phyloP scores from a whole-genome alignment of 1,140 invertebrate species.

The Drosophila pandora region DNA sequence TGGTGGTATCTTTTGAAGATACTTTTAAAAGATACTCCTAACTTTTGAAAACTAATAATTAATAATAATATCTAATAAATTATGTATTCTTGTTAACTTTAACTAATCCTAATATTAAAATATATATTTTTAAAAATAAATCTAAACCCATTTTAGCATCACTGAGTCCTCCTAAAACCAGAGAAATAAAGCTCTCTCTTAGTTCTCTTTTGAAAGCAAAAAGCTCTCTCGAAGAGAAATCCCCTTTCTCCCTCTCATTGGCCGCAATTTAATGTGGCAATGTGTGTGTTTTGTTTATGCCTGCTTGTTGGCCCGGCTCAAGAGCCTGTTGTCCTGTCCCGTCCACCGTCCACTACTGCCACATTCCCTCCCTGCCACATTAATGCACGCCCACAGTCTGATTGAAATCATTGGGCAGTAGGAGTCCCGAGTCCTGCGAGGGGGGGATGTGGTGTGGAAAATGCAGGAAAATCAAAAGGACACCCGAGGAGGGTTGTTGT shows the following conservation, averaged over 20 bases:
- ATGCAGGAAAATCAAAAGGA: slow-evolving; percentile 2
- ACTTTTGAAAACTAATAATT: no score
- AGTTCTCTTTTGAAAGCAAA: slow-evolving; percentile 8
- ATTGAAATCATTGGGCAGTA: slow-evolving; percentile 45
- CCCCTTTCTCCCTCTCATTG: slow-evolving; percentile 23
- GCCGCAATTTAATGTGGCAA: slow-evolving; percentile 3
- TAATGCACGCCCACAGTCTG: slow-evolving; percentile 53
- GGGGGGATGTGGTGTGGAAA: not conserved
- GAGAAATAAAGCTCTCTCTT: slow-evolving; percentile 25
- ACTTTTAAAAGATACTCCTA: no score
- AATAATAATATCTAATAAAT: no score
- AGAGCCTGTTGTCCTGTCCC: slow-evolving; percentile 20
- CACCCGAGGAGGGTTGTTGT: slow-evolving; percentile 6
- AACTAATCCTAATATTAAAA: not conserved
- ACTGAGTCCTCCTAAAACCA: slow-evolving; percentile 12
- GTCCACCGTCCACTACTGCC: slow-evolving; percentile 12
- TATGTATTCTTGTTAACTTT: no score
- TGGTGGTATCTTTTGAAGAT: no score
- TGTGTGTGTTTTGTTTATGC: slow-evolving; percentile 48
- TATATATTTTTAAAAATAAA: not conserved
- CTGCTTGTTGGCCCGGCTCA: slow-evolving; percentile 58
- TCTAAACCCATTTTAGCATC: slow-evolving; percentile 8
- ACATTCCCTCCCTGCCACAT: slow-evolving; percentile 18
- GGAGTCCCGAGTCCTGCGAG: slow-evolving; percentile 36
- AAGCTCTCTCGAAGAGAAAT: slow-evolving; percentile 25